A percentile compares a stretch with the other conserved stretches of the same genome.
Evolutionary conservation across 2,797 vertebrate species (phyloP).

Genomic region (Clamator glandarius): DNA sequence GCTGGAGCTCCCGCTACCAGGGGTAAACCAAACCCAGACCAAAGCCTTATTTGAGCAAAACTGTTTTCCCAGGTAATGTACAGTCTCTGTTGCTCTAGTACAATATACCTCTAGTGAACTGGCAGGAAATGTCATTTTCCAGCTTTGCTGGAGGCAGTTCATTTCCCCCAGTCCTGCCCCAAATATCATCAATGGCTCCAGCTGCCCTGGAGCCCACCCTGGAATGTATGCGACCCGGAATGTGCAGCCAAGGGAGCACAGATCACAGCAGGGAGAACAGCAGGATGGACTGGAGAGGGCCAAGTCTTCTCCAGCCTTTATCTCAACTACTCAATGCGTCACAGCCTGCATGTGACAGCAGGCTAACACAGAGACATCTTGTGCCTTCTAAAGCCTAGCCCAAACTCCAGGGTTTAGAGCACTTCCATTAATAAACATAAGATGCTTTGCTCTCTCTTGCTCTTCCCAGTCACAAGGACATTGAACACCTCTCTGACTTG

Average conservation of each 20-base stretch:
- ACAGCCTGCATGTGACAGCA: neutral
- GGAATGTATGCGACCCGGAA: neutral
- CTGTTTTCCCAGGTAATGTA: no score
- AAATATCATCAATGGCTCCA: neutral
- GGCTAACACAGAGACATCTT: neutral
- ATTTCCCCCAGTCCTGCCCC: neutral
- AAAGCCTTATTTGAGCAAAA: no score
- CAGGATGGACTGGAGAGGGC: neutral
- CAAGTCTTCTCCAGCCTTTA: neutral
- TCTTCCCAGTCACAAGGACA: neutral
- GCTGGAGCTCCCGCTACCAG: neutral
- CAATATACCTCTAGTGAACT: neutral
- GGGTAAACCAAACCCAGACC: neutral
- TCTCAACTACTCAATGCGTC: neutral
- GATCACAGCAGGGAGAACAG: neutral
- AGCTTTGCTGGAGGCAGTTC: neutral
- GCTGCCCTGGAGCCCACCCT: neutral
- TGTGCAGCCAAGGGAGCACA: neutral
- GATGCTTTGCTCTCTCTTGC: neutral
- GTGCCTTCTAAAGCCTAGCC: neutral
- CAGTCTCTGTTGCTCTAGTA: neutral
- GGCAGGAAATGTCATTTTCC: neutral
- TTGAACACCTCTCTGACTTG: neutral
- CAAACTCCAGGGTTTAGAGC: neutral
- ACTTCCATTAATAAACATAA: neutral